phyloP scores from a whole-genome alignment of 2,888 invertebrate genomes.

The Minunthozetes semirufus region DNA sequence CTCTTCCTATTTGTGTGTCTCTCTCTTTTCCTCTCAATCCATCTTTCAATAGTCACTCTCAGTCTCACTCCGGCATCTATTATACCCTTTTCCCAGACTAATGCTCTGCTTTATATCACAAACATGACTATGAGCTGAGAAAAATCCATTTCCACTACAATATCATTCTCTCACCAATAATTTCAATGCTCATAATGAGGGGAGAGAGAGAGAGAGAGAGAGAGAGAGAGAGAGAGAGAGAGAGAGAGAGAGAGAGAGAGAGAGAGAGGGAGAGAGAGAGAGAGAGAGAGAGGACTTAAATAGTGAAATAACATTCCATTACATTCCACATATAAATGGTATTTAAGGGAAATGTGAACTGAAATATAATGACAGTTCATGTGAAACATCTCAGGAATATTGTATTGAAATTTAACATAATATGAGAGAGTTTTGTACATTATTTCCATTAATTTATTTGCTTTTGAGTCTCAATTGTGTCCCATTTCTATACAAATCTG shows the following conservation, averaged over 20 bases:
- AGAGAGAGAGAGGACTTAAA: background rate
- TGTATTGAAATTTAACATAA: too few species aligned
- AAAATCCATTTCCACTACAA: background rate
- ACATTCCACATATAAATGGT: background rate
- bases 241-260: background rate
- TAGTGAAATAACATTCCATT: background rate
- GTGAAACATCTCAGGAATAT: too few species aligned
- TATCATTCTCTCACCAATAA: background rate
- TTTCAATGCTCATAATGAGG: background rate
- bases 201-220: background rate
- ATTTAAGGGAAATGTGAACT: background rate
- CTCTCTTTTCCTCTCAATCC: background rate
- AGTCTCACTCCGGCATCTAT: conserved; percentile 6
- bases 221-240: background rate
- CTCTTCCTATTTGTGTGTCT: conserved; percentile 9
- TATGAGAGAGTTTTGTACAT: too few species aligned
- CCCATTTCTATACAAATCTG: too few species aligned
- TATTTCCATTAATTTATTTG: too few species aligned
- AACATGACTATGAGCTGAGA: background rate
- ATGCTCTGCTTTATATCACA: background rate
- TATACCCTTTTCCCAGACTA: background rate
- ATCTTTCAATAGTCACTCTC: background rate
- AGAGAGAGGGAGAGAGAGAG: background rate
- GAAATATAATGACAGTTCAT: background rate
- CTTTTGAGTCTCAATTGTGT: too few species aligned